phyloP scores from a whole-genome alignment of 2,888 invertebrate species.

The Leucoma salicis region DNA sequence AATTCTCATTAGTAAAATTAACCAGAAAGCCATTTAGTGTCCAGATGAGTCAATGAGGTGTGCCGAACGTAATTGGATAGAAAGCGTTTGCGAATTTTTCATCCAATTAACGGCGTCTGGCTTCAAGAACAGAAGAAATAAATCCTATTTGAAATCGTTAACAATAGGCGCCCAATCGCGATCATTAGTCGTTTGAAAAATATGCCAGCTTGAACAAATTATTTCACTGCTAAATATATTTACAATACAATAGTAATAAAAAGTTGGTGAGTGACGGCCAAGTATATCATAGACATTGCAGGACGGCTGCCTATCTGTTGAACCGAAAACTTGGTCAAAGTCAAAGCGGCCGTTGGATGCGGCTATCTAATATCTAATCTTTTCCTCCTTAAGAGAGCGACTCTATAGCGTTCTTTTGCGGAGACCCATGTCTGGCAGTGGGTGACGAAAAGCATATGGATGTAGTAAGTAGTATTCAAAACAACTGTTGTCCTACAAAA shows the following conservation, averaged over 20 bases:
- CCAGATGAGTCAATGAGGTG: not conserved
- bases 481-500: no score
- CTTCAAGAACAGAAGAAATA: constrained; percentile 5
- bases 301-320: no score
- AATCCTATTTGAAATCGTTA: constrained; percentile 8
- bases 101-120: constrained; percentile 4
- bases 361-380: no score
- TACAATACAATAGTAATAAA: not conserved
- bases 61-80: not conserved
- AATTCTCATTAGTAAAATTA: not conserved
- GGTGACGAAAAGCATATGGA: no score
- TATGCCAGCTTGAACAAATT: constrained; percentile 40
- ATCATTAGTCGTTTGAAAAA: constrained; percentile 33
- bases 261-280: no score
- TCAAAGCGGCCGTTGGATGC: no score
- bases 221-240: constrained; percentile 18
- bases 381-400: no score
- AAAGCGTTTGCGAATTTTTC: constrained; percentile 1
- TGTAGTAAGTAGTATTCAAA: no score
- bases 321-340: no score
- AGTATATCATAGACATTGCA: no score
- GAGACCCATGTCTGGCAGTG: no score
- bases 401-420: no score
- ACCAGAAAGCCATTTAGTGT: not conserved
- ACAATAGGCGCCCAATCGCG: constrained; percentile 9